phyloP scores from a whole-genome alignment of 2,797 vertebrate species.

The Enteromius trimaculatus region DNA sequence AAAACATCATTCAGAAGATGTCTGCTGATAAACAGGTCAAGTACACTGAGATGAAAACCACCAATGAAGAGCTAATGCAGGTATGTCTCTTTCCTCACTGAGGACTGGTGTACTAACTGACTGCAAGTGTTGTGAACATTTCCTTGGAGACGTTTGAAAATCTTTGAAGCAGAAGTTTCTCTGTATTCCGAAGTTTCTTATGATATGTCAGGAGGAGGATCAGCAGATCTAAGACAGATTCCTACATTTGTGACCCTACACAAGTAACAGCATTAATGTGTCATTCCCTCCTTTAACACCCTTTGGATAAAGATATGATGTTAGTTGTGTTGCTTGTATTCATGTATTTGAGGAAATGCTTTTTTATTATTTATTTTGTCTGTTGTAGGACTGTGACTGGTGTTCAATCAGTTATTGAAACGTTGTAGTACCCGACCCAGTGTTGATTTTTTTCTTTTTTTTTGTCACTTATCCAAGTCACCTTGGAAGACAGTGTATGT shows the following conservation, averaged over 20 bases:
- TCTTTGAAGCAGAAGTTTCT: too few species aligned
- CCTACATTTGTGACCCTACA: too few species aligned
- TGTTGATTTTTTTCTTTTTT: neutral
- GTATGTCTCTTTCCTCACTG: constrained; percentile 65
- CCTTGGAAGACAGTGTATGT: neutral
- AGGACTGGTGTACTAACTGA: neutral
- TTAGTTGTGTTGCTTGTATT: neutral
- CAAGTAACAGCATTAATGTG: neutral
- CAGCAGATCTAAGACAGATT: neutral
- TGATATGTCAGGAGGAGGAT: neutral
- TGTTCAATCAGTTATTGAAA: neutral
- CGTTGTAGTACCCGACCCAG: too few species aligned
- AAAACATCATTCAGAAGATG: constrained; percentile 91
- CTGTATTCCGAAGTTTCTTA: too few species aligned
- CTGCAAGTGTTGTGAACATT: too few species aligned
- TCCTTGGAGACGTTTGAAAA: too few species aligned
- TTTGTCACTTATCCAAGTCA: neutral
- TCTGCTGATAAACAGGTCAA: constrained; percentile 84
- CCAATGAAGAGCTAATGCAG: constrained; percentile 91
- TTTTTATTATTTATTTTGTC: neutral
- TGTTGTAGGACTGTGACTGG: too few species aligned
- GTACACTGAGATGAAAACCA: constrained; percentile 85
- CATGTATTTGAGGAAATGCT: too few species aligned
- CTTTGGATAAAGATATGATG: neutral
- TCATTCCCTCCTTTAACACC: neutral